phyloP scores from a whole-genome alignment of 2,113 vertebrate genomes.

The Rhynchomys soricoides region DNA sequence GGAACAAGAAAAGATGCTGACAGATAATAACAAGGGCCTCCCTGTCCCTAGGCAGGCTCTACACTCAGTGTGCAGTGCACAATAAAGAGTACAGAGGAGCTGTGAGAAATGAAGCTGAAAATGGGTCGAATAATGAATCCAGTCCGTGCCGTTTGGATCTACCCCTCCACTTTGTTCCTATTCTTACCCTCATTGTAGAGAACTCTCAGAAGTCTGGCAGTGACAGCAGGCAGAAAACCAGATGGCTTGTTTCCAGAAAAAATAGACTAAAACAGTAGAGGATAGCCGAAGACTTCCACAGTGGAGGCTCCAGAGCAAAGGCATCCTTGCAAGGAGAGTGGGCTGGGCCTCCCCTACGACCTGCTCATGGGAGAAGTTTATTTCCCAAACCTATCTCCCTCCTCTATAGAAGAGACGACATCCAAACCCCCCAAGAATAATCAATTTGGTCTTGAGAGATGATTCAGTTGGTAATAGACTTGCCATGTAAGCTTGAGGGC shows the following conservation, averaged over 20 bases:
- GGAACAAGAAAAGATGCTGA: neutral
- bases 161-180: neutral
- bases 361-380: neutral
- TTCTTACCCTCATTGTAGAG: neutral
- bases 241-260: neutral
- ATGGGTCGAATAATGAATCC: neutral
- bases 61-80: neutral
- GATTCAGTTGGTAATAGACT: neutral
- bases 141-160: neutral
- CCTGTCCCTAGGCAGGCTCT: no score
- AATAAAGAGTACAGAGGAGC: neutral
- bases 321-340: neutral
- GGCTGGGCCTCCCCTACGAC: neutral
- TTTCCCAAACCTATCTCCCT: neutral
- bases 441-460: neutral
- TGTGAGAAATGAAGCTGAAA: neutral
- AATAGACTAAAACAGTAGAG: neutral
- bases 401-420: neutral
- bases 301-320: neutral
- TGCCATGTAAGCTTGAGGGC: no score
- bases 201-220: neutral
- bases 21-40: neutral
- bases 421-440: neutral
- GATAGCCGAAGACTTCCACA: neutral
- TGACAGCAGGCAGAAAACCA: neutral